These are phyloP conservation scores for Gobiocypris rarus DNA, from an alignment of 2,113 vertebrate species.

Conservation along the genomic window DNA sequence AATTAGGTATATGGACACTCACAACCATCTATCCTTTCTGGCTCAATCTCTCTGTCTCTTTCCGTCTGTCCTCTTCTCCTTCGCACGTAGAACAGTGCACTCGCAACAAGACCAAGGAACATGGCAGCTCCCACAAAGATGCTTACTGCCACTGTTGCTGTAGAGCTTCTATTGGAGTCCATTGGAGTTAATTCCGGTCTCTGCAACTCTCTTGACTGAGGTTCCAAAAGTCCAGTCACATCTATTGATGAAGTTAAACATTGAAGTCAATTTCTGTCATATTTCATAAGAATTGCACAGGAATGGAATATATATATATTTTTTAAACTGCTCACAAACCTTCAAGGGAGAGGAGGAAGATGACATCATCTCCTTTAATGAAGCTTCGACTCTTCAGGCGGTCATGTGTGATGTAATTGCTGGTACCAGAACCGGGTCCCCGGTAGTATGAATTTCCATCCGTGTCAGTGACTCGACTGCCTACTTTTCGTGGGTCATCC, in stretches of 20 bases:
- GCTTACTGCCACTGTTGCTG: conserved; percentile 69
- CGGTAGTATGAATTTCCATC: conserved; percentile 81
- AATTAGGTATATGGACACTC: background rate
- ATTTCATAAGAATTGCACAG: background rate
- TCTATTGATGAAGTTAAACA: conserved; percentile 68
- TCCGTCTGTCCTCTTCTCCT: conserved; percentile 51
- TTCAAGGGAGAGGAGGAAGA: conserved; percentile 83
- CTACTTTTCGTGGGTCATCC: conserved; percentile 85
- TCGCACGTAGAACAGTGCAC: conserved; percentile 66
- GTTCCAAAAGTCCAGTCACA: conserved; percentile 74
- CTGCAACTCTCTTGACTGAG: conserved; percentile 41
- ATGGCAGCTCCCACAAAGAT: conserved; percentile 62
- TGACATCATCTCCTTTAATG: conserved; percentile 82
- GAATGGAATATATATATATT: background rate
- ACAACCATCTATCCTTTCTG: conserved; percentile 46
- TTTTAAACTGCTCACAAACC: conserved; percentile 67
- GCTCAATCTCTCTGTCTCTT: background rate
- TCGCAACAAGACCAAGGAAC: conserved; percentile 68
- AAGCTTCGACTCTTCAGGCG: conserved; percentile 82
- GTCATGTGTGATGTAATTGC: conserved; percentile 76
- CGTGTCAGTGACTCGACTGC: conserved; percentile 63
- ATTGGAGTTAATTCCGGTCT: background rate
- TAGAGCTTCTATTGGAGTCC: conserved; percentile 51
- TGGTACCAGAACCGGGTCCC: conserved; percentile 74
- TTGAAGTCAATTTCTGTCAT: background rate